Evolutionary conservation across 1,140 invertebrate species (phyloP), one percentile per base, ranked within the genome.

Genomic region (Drosophila burlai): DNA sequence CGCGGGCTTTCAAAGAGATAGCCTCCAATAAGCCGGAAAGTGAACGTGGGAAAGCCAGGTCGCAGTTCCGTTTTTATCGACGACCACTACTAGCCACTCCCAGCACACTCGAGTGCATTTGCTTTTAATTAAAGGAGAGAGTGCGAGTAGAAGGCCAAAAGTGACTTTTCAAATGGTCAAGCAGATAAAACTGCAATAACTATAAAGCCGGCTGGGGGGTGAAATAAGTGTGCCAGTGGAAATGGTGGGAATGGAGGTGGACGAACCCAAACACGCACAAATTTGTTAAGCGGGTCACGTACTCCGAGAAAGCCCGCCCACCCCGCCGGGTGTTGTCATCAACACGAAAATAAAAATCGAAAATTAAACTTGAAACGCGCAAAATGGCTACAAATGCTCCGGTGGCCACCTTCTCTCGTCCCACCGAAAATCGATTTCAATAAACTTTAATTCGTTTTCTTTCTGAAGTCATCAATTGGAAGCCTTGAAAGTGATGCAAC

Each of bases 211-310:
- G 77, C 67, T 80, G 71, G 71, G 69, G 69, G 77, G 61, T 63
- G 73, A 68, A n/a, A 13, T 40, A 72, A 65, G 63, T 42, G 68
- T 60, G 47, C 42, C 47, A 49, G 49, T 52, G 29, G 50, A 18
- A 50, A 16, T 38, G 52, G 52, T n/a, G 43, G 42, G 9, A 36
- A 9, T 11, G 55, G 18, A 11, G 64, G 57, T 11, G 62, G 54
- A 7, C 43, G 43, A 36, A 49, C 40, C 55, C 29, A 59, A 66
- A 76, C 83, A 86, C 83, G 84, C 84, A 87, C 69, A 81, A 86
- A 83, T 87, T 86, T 87, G 83, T 86, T 86, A 86, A 86, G 84
- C 83, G 76, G 84, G 83, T 86, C 83, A 86, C 83, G 83, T 86
- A 86, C 52, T 47, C 36, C 50, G 62, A 47, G 47, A 57, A 47